Evolutionary conservation across 1,140 invertebrate species (phyloP), one percentile per base, ranked within the genome.

Genomic region (Monochamus saltuarius): DNA sequence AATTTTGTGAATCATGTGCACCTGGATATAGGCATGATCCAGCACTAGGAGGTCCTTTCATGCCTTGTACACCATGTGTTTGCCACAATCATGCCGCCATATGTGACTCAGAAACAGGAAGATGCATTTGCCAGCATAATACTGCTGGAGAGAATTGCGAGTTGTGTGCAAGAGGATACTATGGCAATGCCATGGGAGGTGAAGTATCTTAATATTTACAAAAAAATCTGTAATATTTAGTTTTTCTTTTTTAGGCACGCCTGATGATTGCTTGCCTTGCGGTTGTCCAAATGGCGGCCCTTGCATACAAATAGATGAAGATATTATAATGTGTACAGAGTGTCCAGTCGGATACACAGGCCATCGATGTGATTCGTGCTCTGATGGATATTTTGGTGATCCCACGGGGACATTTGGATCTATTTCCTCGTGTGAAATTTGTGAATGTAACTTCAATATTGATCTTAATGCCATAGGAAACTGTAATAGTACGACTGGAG

Each of bases 1-100:
- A 98, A 77, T 97, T 94, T 77, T 99, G 97, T 73, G 97, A 99
- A 79, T 95, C 94, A 1, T 99, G 97, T 75, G 90, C 90, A 0
- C 90, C 94, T 0, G 94, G 95, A 0, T 99, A 88, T 69, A 87
- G 94, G 36, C 93, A 98, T 67, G 89, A 92, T 63, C 92, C 93
- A 0, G 85, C 92, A 0, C 35, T 52, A 11, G 88, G 90, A 64
- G 94, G 94, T 7, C 90, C 94, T 0, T 97, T 97, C 73, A 91
- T 94, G 45, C 84, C 86, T 2, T 99, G 97, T 77, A 90, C 98
- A 13, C 91, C 92, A 39, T 99, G 97, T 76, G 91, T 96, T 67
- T 99, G 97, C 74, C 94, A 99, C 67, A 87, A 88, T 2, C 97
- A 99, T 74, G 95, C 96, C 0, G 90, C 96, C 55, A 92, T 92